Percentiles rank a stretch among this genome's conserved stretches.
phyloP scores from a whole-genome alignment of 2,888 invertebrate genomes.

The Drepana falcataria region DNA sequence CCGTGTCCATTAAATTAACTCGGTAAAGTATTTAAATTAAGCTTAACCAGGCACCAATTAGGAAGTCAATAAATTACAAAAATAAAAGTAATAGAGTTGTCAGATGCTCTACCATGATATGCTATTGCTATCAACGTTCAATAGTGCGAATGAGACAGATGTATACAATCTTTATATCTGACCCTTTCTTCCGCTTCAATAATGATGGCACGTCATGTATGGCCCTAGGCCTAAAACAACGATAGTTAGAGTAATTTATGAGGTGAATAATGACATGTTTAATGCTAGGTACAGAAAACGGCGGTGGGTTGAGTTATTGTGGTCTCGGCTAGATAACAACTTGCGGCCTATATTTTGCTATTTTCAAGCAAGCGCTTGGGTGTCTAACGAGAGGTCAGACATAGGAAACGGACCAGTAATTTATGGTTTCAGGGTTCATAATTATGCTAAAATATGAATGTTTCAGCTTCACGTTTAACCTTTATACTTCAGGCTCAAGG shows the following conservation, averaged over 20 bases:
- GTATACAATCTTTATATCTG: no score
- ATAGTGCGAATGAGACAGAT: no score
- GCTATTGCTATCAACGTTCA: no score
- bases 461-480: no score
- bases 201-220: no score
- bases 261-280: conserved; percentile 15
- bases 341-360: conserved; percentile 2
- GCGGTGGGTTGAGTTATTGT: not conserved
- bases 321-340: conserved; percentile 1
- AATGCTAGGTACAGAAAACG: conserved; percentile 10
- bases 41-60: conserved; percentile 18
- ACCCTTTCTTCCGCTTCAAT: no score
- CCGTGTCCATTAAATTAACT: conserved; percentile 15
- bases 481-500: no score
- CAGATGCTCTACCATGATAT: not conserved
- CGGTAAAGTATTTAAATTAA: conserved; percentile 29
- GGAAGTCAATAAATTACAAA: conserved; percentile 35
- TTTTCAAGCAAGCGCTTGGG: not conserved
- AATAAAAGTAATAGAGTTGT: conserved; percentile 35
- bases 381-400: not conserved
- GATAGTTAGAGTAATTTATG: conserved; percentile 40
- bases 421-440: not conserved
- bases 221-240: conserved; percentile 13
- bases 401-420: not conserved
- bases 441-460: not conserved